phyloP scores from a whole-genome alignment of 2,888 invertebrate species.

The Euspilapteryx auroguttella region DNA sequence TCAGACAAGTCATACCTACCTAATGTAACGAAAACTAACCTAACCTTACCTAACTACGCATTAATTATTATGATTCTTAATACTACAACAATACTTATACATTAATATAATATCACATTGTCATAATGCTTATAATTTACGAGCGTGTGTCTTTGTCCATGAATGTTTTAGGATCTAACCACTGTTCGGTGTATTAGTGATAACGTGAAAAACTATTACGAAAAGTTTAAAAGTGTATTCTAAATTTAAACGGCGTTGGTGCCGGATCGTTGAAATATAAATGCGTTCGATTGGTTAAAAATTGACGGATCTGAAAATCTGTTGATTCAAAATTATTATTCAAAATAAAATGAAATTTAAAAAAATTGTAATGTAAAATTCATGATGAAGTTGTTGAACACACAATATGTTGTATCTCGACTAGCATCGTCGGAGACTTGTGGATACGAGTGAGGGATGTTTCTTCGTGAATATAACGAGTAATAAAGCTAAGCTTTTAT shows the following conservation, averaged over 20 bases:
- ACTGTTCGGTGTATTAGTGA: slow-evolving; percentile 55
- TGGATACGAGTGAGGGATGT: slow-evolving; percentile 56
- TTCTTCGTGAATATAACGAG: slow-evolving; percentile 71
- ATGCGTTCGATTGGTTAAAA: slow-evolving; percentile 27
- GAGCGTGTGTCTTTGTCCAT: slow-evolving; percentile 63
- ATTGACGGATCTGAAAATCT: slow-evolving; percentile 43
- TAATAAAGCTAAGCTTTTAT: slow-evolving; percentile 79
- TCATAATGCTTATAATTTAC: slow-evolving; percentile 62
- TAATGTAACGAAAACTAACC: slow-evolving; percentile 43
- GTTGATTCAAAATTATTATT: slow-evolving; percentile 40
- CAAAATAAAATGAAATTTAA: not conserved
- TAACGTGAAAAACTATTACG: slow-evolving; percentile 30
- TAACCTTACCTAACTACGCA: slow-evolving; percentile 55
- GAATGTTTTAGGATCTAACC: slow-evolving; percentile 54
- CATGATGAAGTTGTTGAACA: no score
- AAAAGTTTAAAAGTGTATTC: slow-evolving; percentile 14
- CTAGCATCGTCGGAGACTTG: slow-evolving; percentile 26
- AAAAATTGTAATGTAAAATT: no score
- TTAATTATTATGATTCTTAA: slow-evolving; percentile 56
- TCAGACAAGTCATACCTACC: slow-evolving; percentile 34
- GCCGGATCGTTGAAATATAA: slow-evolving; percentile 25
- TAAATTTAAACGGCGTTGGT: slow-evolving; percentile 9
- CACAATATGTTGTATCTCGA: no score
- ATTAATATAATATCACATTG: slow-evolving; percentile 59
- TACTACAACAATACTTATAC: slow-evolving; percentile 54